Percentiles rank a stretch among this genome's conserved stretches.
phyloP scores from a whole-genome alignment of 1,140 invertebrate species.

The Pseudomyrmex concolor region DNA sequence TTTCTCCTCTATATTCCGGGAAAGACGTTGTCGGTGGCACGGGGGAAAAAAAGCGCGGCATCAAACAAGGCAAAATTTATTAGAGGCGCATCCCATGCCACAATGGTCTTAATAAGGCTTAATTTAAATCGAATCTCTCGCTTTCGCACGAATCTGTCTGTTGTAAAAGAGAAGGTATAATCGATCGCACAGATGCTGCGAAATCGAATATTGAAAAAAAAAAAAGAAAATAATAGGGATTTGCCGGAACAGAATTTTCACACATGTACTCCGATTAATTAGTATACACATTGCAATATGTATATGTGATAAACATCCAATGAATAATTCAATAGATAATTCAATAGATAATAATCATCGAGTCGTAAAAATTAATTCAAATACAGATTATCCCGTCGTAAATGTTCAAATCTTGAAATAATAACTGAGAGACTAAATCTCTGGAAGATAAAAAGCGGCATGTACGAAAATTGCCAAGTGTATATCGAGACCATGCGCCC shows the following conservation, averaged over 20 bases:
- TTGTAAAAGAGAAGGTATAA: background rate
- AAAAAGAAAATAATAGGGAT: background rate
- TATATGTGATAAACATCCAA: too few species aligned
- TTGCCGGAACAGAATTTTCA: background rate
- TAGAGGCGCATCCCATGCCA: slow-evolving; percentile 34
- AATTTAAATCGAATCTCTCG: slow-evolving; percentile 60
- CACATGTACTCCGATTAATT: too few species aligned
- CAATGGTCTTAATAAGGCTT: slow-evolving; percentile 69
- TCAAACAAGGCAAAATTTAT: slow-evolving; percentile 67
- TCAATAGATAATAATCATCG: slow-evolving; percentile 1
- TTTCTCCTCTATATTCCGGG: background rate
- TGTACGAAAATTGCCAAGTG: slow-evolving; percentile 35
- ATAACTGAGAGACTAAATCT: slow-evolving; percentile 41
- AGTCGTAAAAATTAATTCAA: slow-evolving; percentile 39
- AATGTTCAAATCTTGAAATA: slow-evolving; percentile 27
- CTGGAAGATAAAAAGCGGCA: slow-evolving; percentile 34
- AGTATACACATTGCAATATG: too few species aligned
- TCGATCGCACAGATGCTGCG: background rate
- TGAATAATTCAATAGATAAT: background rate
- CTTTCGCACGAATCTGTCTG: background rate
- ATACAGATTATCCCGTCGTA: slow-evolving; percentile 33
- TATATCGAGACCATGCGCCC: slow-evolving; percentile 23
- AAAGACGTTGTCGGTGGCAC: background rate
- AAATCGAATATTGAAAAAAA: background rate
- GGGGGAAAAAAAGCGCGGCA: slow-evolving; percentile 21